phyloP scores from a whole-genome alignment of 1,140 invertebrate genomes.

The Drosophila murphyi region DNA sequence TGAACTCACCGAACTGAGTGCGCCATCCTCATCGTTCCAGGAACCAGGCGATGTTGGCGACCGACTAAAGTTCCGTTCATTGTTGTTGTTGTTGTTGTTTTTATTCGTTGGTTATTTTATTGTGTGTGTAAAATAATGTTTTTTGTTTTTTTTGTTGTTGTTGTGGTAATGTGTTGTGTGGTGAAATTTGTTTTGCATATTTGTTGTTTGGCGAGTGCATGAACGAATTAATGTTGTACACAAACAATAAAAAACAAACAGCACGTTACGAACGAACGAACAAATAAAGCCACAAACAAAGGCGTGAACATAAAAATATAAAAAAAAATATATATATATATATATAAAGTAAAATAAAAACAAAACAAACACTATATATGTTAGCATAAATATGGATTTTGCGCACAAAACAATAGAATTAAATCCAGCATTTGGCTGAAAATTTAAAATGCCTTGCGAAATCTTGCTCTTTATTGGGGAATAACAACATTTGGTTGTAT shows the following conservation, averaged over 20 bases:
- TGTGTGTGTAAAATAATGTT: constrained; percentile 35
- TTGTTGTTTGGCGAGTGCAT: constrained; percentile 65
- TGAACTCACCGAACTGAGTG: constrained; percentile 75
- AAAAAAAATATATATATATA: constrained; percentile 41
- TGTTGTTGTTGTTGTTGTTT: constrained; percentile 24
- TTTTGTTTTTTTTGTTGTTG: constrained; percentile 42
- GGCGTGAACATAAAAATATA: constrained; percentile 63
- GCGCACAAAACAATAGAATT: constrained; percentile 27
- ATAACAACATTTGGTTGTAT: neutral
- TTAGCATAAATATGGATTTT: constrained; percentile 58
- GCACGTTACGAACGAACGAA: constrained; percentile 68
- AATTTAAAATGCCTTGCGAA: neutral
- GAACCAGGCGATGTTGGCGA: constrained; percentile 83
- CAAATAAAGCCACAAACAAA: constrained; percentile 49
- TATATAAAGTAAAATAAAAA: constrained; percentile 44
- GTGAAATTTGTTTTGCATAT: constrained; percentile 66
- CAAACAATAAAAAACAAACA: constrained; percentile 78
- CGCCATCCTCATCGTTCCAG: constrained; percentile 84
- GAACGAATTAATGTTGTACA: constrained; percentile 73
- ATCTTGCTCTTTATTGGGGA: neutral
- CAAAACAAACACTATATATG: constrained; percentile 38
- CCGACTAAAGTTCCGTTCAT: constrained; percentile 59
- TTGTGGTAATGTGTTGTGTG: constrained; percentile 29
- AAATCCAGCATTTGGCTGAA: constrained; percentile 9
- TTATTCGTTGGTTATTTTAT: constrained; percentile 24